A percentile compares a stretch with the other conserved stretches of the same genome.
Evolutionary conservation across 2,888 invertebrate species (phyloP).

Genomic region (Nymphalis urticae): DNA sequence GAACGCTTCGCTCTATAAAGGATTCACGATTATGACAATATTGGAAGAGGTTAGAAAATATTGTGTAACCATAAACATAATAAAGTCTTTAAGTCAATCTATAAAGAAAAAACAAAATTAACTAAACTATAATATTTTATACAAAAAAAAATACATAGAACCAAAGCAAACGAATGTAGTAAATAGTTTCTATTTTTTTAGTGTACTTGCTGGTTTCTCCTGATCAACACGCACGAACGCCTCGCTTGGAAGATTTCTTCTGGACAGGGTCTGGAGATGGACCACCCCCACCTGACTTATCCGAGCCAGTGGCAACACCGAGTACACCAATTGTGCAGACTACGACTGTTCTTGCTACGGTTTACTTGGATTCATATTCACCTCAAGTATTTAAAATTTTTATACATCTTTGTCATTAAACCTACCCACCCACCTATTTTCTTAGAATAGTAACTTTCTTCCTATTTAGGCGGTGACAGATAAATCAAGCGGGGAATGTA

Average conservation of each 20-base stretch:
- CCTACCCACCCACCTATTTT: not conserved
- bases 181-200: conserved; percentile 38
- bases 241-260: conserved; percentile 91
- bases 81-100: too few species aligned
- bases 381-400: conserved; percentile 55
- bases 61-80: too few species aligned
- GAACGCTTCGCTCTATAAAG: too few species aligned
- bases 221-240: conserved; percentile 70
- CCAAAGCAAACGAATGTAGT: too few species aligned
- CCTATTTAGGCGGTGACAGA: conserved; percentile 72
- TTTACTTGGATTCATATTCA: conserved; percentile 83
- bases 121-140: too few species aligned
- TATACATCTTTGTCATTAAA: too few species aligned
- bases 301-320: conserved; percentile 61
- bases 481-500: conserved; percentile 75
- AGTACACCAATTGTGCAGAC: conserved; percentile 81
- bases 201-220: conserved; percentile 70
- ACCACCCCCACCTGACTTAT: conserved; percentile 82
- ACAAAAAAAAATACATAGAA: too few species aligned
- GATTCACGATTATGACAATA: too few species aligned
- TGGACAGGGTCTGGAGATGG: conserved; percentile 95
- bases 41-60: too few species aligned
- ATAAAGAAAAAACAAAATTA: too few species aligned
- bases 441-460: not conserved
- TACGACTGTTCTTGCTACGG: conserved; percentile 86